These are phyloP conservation scores for Arbacia lixula DNA, from an alignment of 53 echinoderm and acorn worm genomes.

Conservation along the genomic window DNA sequence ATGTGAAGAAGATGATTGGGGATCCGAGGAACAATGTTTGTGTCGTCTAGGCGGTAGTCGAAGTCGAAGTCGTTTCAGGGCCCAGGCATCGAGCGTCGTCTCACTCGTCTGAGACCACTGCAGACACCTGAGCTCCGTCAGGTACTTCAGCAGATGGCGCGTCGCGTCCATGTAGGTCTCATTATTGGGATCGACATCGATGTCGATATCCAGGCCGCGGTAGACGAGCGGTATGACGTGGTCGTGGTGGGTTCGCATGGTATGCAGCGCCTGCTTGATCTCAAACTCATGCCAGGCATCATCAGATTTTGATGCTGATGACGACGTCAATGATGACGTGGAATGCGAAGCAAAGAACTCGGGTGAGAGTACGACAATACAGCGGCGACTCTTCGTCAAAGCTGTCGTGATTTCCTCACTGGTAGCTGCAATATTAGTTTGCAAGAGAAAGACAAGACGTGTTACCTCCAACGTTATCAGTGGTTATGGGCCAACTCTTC, in stretches of 20 bases:
- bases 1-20: not conserved
- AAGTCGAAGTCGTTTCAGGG: conserved; percentile 19
- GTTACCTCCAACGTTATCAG: not conserved
- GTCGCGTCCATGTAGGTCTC: not conserved
- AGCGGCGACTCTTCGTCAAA: conserved; percentile 5
- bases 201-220: not conserved
- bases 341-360: not conserved
- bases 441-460: too few species aligned
- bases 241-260: not conserved
- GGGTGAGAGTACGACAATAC: conserved; percentile 10
- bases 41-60: conserved; percentile 4
- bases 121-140: not conserved
- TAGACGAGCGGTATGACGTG: not conserved
- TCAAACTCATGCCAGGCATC: conserved; percentile 4
- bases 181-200: not conserved
- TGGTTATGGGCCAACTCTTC: too few species aligned
- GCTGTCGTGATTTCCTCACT: conserved; percentile 1
- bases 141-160: not conserved
- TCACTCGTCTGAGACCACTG: not conserved
- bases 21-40: not conserved
- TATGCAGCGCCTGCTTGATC: conserved; percentile 2
- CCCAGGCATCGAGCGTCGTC: not conserved
- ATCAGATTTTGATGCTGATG: not conserved
- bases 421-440: too few species aligned
- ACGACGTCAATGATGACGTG: not conserved